Base-by-base conservation (phyloP, 1,140 invertebrate genomes). In the Helicoverpa armigera region DNA sequence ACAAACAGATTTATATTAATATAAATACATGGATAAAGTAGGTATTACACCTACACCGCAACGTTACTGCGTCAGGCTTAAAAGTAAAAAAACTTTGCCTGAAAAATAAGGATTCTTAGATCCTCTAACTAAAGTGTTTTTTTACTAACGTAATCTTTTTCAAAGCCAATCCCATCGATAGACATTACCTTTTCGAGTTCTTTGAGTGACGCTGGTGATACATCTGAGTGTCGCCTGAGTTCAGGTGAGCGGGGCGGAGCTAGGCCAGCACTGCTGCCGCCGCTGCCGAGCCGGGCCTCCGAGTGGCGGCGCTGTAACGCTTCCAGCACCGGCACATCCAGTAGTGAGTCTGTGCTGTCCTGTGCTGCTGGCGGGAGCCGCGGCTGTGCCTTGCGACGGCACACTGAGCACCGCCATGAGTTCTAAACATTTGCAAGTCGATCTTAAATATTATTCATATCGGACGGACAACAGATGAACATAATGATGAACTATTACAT, bases 201-300 rank as follows among this genome's bases (percentile, higher is more conserved):
- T 88, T 98, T 98, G 4, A 98, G 94, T 53, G 97, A 98, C 0
- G 97, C 97, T 0, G 97, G 97, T 16, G 98, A 98, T 0, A 98
- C 97, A 82, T 98, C 98, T 1, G 97, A 98, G 87, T 98, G 98
- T 53, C 98, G 94, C 1, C 97, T 93, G 1, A 98, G 92, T 86
- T 98, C 97, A 0, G 97, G 97, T 80, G 97, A 97, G 35, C 97
- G 95, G 0, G 98, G 97, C 13, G 97, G 97, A 11, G 97, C 97
- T 14, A 98, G 92, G 13, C 93, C 95, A 16, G 94, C 92, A 48
- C 96, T 96, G 23, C 95, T 86, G 12, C 94, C 92, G 2, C 95
- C 95, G 23, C 95, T 95, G 72, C 97, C 96, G 7, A 98, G 95
- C 82, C 97, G 96, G 1, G 96, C 97, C 82, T 98, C 98, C 70